These are phyloP conservation scores for Leptinotarsa rubiginosa DNA, from an alignment of 2,888 invertebrate genomes.

Conservation along the genomic window DNA sequence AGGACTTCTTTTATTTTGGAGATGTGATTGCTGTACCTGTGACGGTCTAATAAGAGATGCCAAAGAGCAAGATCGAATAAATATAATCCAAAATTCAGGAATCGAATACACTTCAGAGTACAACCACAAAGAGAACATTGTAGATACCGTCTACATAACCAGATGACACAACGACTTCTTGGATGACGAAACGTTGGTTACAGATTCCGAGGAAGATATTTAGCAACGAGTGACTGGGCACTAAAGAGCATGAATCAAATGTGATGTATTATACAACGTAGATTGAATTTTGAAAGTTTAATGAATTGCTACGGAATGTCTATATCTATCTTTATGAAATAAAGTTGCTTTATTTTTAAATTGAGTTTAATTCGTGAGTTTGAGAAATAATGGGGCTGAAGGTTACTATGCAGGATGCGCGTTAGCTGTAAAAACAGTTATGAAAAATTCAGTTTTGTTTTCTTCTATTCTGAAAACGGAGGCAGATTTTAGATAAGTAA, in stretches of 20 bases:
- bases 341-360: slow-evolving; percentile 45
- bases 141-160: slow-evolving; percentile 73
- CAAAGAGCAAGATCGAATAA: slow-evolving; percentile 45
- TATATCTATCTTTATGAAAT: slow-evolving; percentile 41
- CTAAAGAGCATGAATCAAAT: slow-evolving; percentile 22
- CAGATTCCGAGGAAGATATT: slow-evolving; percentile 57
- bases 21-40: slow-evolving; percentile 64
- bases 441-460: too few relatives aligned
- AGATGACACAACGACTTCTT: slow-evolving; percentile 67
- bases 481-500: too few relatives aligned
- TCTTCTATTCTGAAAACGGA: too few relatives aligned
- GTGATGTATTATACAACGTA: slow-evolving; percentile 27
- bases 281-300: background rate
- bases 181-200: slow-evolving; percentile 58
- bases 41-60: slow-evolving; percentile 53
- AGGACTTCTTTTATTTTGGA: slow-evolving; percentile 63
- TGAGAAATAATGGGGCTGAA: background rate
- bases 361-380: background rate
- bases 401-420: background rate
- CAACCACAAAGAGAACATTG: slow-evolving; percentile 65
- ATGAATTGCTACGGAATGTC: slow-evolving; percentile 15
- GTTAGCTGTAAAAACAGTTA: too few relatives aligned
- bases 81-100: slow-evolving; percentile 36
- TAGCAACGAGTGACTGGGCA: slow-evolving; percentile 23
- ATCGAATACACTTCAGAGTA: slow-evolving; percentile 33